phyloP scores from a whole-genome alignment of 2,888 invertebrate genomes.

The Oscheius sp. region DNA sequence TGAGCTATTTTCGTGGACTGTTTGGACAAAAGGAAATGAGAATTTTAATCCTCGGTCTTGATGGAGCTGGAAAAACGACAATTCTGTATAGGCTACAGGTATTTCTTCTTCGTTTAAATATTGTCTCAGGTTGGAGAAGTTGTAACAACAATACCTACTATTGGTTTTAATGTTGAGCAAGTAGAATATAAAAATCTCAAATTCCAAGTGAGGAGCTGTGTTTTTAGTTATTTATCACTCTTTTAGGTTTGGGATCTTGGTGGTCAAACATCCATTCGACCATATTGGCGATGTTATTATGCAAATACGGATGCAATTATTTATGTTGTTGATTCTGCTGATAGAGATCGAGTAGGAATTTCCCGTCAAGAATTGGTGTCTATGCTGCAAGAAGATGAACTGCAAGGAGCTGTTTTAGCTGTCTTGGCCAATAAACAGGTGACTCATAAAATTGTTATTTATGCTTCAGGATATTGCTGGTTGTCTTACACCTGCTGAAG shows the following conservation, averaged over 20 bases:
- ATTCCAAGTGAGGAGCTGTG: constrained; percentile 78
- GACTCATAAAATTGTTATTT: neutral
- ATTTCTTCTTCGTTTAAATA: too few relatives aligned
- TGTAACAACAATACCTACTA: constrained; percentile 80
- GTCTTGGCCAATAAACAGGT: constrained; percentile 92
- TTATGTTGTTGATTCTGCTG: constrained; percentile 94
- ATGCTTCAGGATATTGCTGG: constrained; percentile 88
- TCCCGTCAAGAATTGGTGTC: constrained; percentile 82
- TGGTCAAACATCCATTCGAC: constrained; percentile 94
- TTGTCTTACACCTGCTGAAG: constrained; percentile 92
- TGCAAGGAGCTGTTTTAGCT: constrained; percentile 89
- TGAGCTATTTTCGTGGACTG: constrained; percentile 94
- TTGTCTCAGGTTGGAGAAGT: constrained; percentile 61
- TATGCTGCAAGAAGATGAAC: constrained; percentile 81
- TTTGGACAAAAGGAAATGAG: constrained; percentile 75
- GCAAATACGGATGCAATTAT: constrained; percentile 99
- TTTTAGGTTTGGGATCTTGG: constrained; percentile 91
- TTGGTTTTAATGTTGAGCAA: constrained; percentile 99
- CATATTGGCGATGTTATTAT: constrained; percentile 99
- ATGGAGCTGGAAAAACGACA: constrained; percentile 84
- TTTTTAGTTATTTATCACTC: too few relatives aligned
- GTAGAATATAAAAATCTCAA: constrained; percentile 98
- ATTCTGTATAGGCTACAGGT: constrained; percentile 95
- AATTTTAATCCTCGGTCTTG: constrained; percentile 75
- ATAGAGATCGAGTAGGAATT: constrained; percentile 97